Base-by-base conservation (phyloP, 2,113 vertebrate species). In the Coregonus clupeaformis region DNA sequence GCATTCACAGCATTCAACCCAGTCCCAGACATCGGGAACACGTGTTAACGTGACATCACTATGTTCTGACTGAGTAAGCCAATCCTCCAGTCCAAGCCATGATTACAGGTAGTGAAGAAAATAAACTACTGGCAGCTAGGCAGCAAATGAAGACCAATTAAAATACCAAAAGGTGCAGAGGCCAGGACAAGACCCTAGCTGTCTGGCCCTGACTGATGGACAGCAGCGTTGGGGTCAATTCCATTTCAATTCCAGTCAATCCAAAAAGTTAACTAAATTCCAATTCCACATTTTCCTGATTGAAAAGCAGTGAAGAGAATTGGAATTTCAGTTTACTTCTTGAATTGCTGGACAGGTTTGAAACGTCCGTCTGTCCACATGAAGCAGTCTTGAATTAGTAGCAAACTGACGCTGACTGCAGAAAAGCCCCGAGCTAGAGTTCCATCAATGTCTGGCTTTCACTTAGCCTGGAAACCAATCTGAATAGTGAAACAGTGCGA, bases 31-130 rank as follows among this genome's bases (percentile, higher is more conserved):
- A 79, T 76, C 75, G 42, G 42, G 55, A 29, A 77, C 62, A 59
- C 30, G 68, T 64, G 18, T 85, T 84, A 81, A 68, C 79, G 87
- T 85, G 86, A 52, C n/a, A 18, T 27, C 27, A 27, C 27, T 27
- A 27, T 27, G 27, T 27, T 27, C 27, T 27, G 27, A 27, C 27
- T 27, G 27, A 27, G 2, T 27, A 27, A 27, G 27, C 27, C 27
- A 27, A 27, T 27, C 27, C 27, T 27, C 27, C 27, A 27, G 27
- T 27, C 27, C 1, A 27, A 27, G 27, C 27, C 63, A 69, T 68
- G 52, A 73, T 81, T 81, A 79, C 69, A 67, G 69, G 49, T 70
- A 64, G 77, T 75, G 59, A 74, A 70, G 30, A 25, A 30, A 47
- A 45, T n/a, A 14, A 32, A 74, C 68, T 45, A 68, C 30, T 27